Evolutionary conservation across 2,113 vertebrate genomes (phyloP), one percentile per base, ranked within the genome.

Genomic region (Hystrix cristata): DNA sequence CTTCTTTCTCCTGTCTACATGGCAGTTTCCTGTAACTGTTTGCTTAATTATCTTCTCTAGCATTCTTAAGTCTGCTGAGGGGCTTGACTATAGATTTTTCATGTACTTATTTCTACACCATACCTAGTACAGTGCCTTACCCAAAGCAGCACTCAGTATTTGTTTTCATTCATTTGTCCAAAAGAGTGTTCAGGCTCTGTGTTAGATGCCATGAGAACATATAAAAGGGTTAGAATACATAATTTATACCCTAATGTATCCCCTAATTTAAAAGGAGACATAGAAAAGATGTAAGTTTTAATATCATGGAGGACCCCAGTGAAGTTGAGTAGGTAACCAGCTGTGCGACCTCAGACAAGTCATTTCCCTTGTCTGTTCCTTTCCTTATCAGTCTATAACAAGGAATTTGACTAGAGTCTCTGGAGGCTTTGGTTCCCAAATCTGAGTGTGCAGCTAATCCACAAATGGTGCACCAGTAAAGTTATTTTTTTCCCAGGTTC

Each of bases 191-290:
- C 46, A 72, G 81, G 5, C 34, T 93, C 51, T 94, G 14, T 51
- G 15, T 96, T 96, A 71, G 38, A 12, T 92, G 11, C 46, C 94
- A 21, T 59, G 59, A 92, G 62, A 96, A 74, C 3, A 21, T 78
- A 71, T 29, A 84, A 59, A 92, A 18, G 19, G 14, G 91, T 91
- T 78, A 25, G 38, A 90, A 27, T 55, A 71, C 0, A 57, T 31
- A 92, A 25, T 62, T 91, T n/a, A 60, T 85, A 87, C 18, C 34
- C 13, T 95, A 62, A 96, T 87, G 55, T 60, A 51, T 29, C 51
- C 79, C n/a, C 38, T 53, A 87, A 15, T 91, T 96, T 94, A 90
- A 71, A 80, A 95, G 38, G 27, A 95, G 0, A 34, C 51, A 57
- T 78, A 88, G 19, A 87, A 65, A 88, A 79, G 23, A 64, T 65